Evolutionary conservation across 2,113 vertebrate genomes (phyloP).

Genomic region (Zosterops hypoxanthus): DNA sequence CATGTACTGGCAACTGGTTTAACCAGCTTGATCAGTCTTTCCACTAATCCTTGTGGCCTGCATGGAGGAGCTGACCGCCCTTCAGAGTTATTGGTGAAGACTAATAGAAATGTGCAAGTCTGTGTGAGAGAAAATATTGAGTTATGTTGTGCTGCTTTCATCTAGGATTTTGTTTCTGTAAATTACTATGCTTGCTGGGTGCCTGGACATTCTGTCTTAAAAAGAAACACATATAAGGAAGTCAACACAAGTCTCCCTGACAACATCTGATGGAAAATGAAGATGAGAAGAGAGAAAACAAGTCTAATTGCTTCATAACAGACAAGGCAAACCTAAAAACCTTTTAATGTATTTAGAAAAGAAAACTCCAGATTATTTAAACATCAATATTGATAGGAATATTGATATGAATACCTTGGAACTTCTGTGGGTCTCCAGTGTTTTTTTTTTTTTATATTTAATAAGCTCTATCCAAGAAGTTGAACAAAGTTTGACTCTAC

Average conservation of each 20-base stretch:
- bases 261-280: background rate
- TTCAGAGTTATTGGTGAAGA: background rate
- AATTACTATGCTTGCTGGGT: background rate
- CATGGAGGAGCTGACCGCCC: background rate
- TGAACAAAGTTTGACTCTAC: background rate
- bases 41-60: fast-evolving
- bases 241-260: background rate
- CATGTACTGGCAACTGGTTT: background rate
- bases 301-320: background rate
- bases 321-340: background rate
- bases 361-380: background rate
- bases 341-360: background rate
- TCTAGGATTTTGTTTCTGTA: background rate
- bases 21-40: background rate
- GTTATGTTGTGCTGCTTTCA: background rate
- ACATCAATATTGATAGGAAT: background rate
- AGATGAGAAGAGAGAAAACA: background rate
- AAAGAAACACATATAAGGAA: conserved; percentile 1
- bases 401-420: background rate
- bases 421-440: background rate
- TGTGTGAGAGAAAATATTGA: background rate
- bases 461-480: background rate
- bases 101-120: background rate
- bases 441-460: background rate
- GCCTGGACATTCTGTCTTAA: background rate